Conservation (phyloP, 2,797 vertebrate genomes). For the Propithecus perrieri region DNA sequence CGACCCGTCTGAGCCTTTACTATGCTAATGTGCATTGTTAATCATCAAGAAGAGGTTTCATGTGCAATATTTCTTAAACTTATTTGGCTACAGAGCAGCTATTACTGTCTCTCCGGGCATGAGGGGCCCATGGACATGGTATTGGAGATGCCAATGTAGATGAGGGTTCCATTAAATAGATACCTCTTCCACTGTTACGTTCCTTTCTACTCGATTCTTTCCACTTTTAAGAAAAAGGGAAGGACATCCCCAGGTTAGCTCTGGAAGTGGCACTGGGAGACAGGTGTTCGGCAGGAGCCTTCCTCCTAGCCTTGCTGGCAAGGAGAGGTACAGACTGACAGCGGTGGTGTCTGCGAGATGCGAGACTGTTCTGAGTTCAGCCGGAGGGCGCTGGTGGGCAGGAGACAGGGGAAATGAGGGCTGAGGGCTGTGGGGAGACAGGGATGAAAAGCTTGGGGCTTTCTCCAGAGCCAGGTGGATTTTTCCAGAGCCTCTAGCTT, state of each 20-base stretch:
- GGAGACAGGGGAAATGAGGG: background rate
- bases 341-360: background rate
- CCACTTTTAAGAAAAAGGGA: background rate
- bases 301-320: background rate
- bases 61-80: background rate
- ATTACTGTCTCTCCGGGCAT: background rate
- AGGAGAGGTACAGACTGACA: background rate
- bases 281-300: background rate
- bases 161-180: background rate
- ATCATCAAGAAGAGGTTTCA: background rate
- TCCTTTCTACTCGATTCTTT: background rate
- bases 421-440: background rate
- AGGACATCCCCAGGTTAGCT: background rate
- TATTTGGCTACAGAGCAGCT: background rate
- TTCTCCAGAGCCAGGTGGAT: background rate
- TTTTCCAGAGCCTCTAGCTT: background rate
- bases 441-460: background rate
- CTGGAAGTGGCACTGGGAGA: background rate
- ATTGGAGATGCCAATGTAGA: background rate
- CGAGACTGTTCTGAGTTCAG: background rate
- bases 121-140: no score
- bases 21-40: background rate
- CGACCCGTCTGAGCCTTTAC: background rate
- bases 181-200: background rate
- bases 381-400: background rate